These are phyloP conservation scores for Athrips mouffetella DNA, from an alignment of 2,888 invertebrate genomes.

Conservation along the genomic window DNA sequence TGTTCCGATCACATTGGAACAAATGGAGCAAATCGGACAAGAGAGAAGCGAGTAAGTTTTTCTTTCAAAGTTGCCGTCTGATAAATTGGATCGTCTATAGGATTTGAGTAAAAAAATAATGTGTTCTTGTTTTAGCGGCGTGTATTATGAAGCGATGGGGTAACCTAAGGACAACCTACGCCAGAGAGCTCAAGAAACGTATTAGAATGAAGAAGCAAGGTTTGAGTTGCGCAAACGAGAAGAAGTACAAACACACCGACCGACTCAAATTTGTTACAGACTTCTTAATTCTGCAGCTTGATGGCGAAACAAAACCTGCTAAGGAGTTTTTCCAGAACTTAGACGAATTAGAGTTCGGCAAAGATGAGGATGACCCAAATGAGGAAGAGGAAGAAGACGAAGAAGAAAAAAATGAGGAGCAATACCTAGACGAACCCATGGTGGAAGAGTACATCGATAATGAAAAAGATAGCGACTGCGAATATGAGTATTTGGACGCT, in stretches of 20 bases:
- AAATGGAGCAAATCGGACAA: not conserved
- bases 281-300: not conserved
- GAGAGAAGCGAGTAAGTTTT: not conserved
- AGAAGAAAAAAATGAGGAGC: not conserved
- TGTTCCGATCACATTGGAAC: slow-evolving; percentile 1
- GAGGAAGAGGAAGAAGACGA: not conserved
- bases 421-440: not conserved
- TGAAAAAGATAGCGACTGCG: not conserved
- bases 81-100: not conserved
- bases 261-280: not conserved
- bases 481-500: not conserved
- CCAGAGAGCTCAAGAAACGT: slow-evolving; percentile 1
- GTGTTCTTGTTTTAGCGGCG: slow-evolving; percentile 3
- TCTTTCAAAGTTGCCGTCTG: not conserved
- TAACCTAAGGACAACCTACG: slow-evolving; percentile 10
- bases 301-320: not conserved
- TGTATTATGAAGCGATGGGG: slow-evolving; percentile 9
- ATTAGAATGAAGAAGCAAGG: not conserved
- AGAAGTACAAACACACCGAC: slow-evolving; percentile 9
- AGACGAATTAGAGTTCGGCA: not conserved
- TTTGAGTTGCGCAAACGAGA: not conserved
- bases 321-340: not conserved
- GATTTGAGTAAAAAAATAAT: no score
- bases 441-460: not conserved
- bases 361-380: not conserved